Percentiles rank a stretch among this genome's conserved stretches.
Evolutionary conservation across 35 echinoderm and acorn worm genomes (phyloP).

Genomic region (Chiridota heheva): DNA sequence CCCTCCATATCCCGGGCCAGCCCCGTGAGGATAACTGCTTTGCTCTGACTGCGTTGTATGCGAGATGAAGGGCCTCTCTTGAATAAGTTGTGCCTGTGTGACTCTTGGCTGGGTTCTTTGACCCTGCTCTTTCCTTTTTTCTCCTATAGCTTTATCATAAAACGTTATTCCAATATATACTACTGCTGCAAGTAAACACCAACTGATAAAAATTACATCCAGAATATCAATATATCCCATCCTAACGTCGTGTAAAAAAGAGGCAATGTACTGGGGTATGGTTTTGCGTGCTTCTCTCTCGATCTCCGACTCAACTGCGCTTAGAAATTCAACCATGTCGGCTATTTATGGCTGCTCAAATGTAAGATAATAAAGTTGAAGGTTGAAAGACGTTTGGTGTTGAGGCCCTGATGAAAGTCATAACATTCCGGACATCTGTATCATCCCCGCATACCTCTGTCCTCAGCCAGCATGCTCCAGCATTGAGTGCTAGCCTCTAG

Average conservation of each 20-base stretch:
- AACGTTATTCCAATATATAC: slow-evolving; percentile 63
- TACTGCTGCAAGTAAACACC: slow-evolving; percentile 54
- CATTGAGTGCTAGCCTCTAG: too few species aligned
- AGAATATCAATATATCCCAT: slow-evolving; percentile 87
- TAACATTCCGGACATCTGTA: too few species aligned
- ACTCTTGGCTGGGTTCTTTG: slow-evolving; percentile 13
- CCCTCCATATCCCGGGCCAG: neutral
- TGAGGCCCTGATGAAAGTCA: too few species aligned
- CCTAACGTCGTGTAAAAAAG: slow-evolving; percentile 48
- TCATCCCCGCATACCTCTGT: too few species aligned
- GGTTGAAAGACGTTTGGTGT: too few species aligned
- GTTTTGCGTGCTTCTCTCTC: too few species aligned
- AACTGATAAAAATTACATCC: slow-evolving; percentile 72
- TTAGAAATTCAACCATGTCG: too few species aligned
- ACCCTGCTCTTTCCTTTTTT: slow-evolving; percentile 36
- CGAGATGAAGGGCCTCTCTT: neutral
- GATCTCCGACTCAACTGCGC: too few species aligned
- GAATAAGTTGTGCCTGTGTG: neutral
- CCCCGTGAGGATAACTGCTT: neutral
- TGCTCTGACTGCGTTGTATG: neutral
- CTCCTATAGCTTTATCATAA: slow-evolving; percentile 44
- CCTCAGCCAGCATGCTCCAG: too few species aligned
- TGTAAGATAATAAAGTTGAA: too few species aligned
- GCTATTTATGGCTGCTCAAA: too few species aligned
- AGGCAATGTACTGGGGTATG: too few species aligned